Percentiles rank a stretch among this genome's conserved stretches.
Conservation (phyloP, 2,797 vertebrate genomes). For the Pseudochromis fuscus region DNA sequence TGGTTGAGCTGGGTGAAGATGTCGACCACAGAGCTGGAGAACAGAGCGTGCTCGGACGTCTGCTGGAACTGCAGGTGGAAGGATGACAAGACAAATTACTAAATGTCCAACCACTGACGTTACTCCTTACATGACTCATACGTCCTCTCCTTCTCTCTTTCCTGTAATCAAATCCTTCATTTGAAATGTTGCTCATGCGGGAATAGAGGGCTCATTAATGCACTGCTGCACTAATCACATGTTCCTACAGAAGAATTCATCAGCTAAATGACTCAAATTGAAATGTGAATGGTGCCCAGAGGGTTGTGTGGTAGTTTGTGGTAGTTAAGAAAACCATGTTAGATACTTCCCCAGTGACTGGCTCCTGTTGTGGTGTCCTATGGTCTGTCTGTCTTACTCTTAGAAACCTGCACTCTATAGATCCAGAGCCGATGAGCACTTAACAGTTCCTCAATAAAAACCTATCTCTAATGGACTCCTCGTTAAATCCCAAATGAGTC, state of each 20-base stretch:
- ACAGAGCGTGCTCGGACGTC: slow-evolving; percentile 96
- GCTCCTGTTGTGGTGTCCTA: slow-evolving; percentile 7
- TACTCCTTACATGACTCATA: too few species aligned
- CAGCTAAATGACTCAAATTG: slow-evolving; percentile 18
- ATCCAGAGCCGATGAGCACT: slow-evolving; percentile 18
- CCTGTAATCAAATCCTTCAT: slow-evolving; percentile 18
- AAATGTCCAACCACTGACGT: too few species aligned
- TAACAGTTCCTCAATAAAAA: slow-evolving; percentile 16
- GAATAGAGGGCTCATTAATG: too few species aligned
- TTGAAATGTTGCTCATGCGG: slow-evolving; percentile 15
- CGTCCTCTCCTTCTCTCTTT: too few species aligned
- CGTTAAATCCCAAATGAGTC: neutral
- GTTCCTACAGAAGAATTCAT: slow-evolving; percentile 28
- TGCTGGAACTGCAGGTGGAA: slow-evolving; percentile 90
- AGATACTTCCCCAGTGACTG: slow-evolving; percentile 22
- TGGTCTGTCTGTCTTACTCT: neutral
- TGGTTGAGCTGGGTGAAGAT: slow-evolving; percentile 99
- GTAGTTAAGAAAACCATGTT: neutral
- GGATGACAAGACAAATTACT: neutral
- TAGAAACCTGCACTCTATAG: neutral
- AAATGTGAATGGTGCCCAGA: slow-evolving; percentile 18
- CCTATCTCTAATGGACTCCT: slow-evolving; percentile 22
- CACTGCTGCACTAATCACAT: slow-evolving; percentile 3
- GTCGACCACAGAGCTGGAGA: slow-evolving; percentile 98
- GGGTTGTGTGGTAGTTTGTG: slow-evolving; percentile 7